Base-by-base conservation (phyloP, 2,888 invertebrate genomes). In the Augochlorella aurata region DNA sequence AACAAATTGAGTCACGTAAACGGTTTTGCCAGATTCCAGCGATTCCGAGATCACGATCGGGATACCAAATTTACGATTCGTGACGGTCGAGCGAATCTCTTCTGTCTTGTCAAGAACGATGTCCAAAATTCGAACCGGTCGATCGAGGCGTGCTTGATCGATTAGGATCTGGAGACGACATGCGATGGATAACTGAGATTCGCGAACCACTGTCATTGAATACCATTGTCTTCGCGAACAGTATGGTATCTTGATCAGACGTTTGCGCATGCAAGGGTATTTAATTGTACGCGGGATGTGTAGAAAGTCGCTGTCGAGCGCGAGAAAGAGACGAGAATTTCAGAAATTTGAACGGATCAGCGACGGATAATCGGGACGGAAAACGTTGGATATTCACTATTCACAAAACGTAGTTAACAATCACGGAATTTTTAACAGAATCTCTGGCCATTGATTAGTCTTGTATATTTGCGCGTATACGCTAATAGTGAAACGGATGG, bases 1-100 rank as follows among this genome's bases (percentile, higher is more conserved):
- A 65, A 75, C 58, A 63, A 54, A 50, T 47, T 8, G 18, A 73
- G 49, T 67, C 75, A 47, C 49, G 50, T 77, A 29, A 49, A 67
- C 4, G 29, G 18, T 21, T 38, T 63, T 18, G 38, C 18, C 3
- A 63, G 63, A 63, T 63, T 63, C 63, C 38, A 29, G 3, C 18
- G 29, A 10, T 29, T 18, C 12, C 44, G 44, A 65, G n/a, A 44
- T 65, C 10, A 12, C 0, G n/a, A 1, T n/a, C 38, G 38, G 38
- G 38, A 38, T 7, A 38, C 1, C 38, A 3, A 38, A 38, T 29
- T 29, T 5, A 2, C n/a, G 8, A 29, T 21, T 14, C 61, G 14
- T 7, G 47, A 45, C 47, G 47, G 14, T 67, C 47, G 24, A 16
- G 14, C 24, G 4, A 24, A 54, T 24, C 1, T 54, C 47, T 49